These are phyloP conservation scores for Hippocampus abdominalis DNA, from an alignment of 2,113 vertebrate genomes.

Conservation along the genomic window DNA sequence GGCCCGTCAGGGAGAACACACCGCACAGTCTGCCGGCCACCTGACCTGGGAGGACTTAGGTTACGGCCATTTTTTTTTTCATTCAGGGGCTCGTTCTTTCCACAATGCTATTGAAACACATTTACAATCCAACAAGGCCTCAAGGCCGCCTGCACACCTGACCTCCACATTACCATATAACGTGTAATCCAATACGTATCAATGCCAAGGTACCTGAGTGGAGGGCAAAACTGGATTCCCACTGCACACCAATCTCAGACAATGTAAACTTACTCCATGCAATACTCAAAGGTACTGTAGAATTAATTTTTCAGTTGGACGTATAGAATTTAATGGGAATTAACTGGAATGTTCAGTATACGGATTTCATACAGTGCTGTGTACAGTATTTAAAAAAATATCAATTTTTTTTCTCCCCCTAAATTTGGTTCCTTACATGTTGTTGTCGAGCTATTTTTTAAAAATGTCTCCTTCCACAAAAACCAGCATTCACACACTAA, in stretches of 20 bases:
- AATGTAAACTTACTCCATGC: no score
- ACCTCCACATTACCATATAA: background rate
- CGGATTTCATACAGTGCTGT: no score
- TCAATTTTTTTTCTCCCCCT: no score
- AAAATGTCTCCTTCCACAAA: constrained; percentile 1
- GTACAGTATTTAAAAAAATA: no score
- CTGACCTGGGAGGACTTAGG: constrained; percentile 7
- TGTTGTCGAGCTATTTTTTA: constrained; percentile 9
- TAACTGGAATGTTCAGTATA: background rate
- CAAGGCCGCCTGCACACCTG: background rate
- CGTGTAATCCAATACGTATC: background rate
- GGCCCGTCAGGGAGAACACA: constrained; percentile 29
- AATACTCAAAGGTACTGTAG: no score
- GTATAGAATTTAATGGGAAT: background rate
- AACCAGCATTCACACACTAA: constrained; percentile 6
- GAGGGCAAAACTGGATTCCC: background rate
- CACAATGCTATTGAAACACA: background rate
- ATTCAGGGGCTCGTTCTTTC: background rate
- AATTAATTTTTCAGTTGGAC: background rate
- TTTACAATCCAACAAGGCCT: background rate
- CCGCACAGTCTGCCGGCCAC: constrained; percentile 20
- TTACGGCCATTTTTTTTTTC: background rate
- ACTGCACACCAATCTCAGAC: no score
- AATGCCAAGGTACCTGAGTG: background rate
- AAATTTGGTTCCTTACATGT: constrained; percentile 11